These are phyloP conservation scores for Cantharis rufa DNA, from an alignment of 2,888 invertebrate genomes.

Conservation along the genomic window DNA sequence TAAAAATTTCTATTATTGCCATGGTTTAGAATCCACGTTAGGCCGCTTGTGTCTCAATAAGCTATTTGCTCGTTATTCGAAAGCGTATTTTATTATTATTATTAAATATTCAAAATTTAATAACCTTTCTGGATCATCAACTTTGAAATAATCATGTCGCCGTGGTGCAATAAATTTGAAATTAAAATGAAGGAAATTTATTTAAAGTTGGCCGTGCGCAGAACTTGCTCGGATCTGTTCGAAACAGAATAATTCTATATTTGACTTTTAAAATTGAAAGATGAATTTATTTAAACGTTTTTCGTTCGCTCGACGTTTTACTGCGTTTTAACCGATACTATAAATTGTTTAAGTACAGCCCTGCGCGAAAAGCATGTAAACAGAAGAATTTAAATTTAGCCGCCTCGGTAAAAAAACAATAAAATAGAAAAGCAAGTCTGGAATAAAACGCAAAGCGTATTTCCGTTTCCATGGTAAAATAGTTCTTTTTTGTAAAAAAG, in stretches of 20 bases:
- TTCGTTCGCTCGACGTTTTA: neutral
- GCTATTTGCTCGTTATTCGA: too few species aligned
- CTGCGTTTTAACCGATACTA: neutral
- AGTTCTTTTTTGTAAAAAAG: neutral
- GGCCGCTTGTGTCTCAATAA: too few species aligned
- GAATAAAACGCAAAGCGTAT: neutral
- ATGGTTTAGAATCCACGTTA: too few species aligned
- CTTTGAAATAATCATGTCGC: too few species aligned
- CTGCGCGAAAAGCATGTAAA: neutral
- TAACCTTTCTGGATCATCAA: too few species aligned
- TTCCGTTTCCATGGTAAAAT: neutral
- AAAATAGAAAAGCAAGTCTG: neutral
- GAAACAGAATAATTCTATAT: neutral
- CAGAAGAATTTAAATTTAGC: constrained; percentile 3
- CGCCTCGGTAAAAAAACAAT: neutral
- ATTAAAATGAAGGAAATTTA: neutral
- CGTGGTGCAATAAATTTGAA: too few species aligned
- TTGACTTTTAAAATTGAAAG: neutral
- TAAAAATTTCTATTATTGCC: too few species aligned
- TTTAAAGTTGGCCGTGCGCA: neutral
- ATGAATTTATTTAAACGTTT: neutral
- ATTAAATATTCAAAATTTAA: too few species aligned
- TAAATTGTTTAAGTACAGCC: neutral
- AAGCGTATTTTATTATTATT: too few species aligned
- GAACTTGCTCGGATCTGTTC: neutral